Base-by-base conservation (phyloP, 2,113 vertebrate species). In the Leptobrachium leishanense region DNA sequence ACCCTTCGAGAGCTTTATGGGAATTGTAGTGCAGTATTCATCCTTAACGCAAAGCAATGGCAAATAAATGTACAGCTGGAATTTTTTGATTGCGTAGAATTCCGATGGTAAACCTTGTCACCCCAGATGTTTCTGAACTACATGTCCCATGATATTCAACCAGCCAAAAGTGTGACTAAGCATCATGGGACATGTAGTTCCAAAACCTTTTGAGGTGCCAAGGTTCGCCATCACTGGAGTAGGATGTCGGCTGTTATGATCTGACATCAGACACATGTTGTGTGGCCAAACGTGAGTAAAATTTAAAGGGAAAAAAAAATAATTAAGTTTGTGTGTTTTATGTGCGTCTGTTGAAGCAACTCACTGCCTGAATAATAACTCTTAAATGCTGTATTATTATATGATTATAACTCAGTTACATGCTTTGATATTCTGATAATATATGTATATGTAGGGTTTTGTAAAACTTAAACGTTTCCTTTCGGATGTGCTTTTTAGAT, bases 291-390 rank as follows among this genome's bases (percentile, higher is more conserved):
- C 43, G 2, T 15, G 43, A 20, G 43, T 50, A 15, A 70, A 5
- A 70, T 31, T 7, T 10, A 73, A 12, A 62, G 7, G n/a, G n/a
- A n/a, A n/a, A 73, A 64, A 10, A 46, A 70, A 72, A 68, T 70
- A 46, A 46, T 46, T 46, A 46, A 8, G 44, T 46, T 46, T 46
- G 44, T 46, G 44, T 46, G 68, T 50, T 67, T 54, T 67, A 66
- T 67, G 63, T 73, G 62, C 43, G 15, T 44, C 46, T 54, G 42
- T 68, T 15, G 66, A 59, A 79, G 77, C 77, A 79, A 39, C 46
- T 68, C 77, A 74, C 77, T 79, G 77, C 77, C 77, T 67, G 73
- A 67, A 40, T n/a, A n/a, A n/a, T n/a, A n/a, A n/a, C n/a, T n/a
- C n/a, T n/a, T n/a, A n/a, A n/a, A n/a, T n/a, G n/a, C n/a, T n/a